Base-by-base conservation (phyloP, 2,113 vertebrate species). In the Dicerorhinus sumatrensis region DNA sequence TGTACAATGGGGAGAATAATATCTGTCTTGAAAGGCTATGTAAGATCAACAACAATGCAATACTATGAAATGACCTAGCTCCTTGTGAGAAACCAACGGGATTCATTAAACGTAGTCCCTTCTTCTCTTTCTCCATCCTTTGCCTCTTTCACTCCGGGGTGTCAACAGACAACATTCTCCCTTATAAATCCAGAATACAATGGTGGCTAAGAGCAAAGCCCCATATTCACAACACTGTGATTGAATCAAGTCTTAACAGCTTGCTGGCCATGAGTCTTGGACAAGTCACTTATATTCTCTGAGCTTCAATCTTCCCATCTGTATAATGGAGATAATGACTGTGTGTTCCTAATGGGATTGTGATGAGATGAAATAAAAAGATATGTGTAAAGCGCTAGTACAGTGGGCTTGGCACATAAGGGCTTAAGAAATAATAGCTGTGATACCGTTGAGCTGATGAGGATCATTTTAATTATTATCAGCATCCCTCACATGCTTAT, bases 281-380 rank as follows among this genome's bases (percentile, higher is more conserved):
- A 63, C 1, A 56, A 72, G 29, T 62, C 80, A 56, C n/a, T 63
- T 67, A 31, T 3, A 13, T 31, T 92, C 82, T 65, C 31, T 54
- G 92, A 60, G 31, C 58, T 92, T 77, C 83, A 18, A 9, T 92
- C 83, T 95, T 89, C 82, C 73, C 67, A 25, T 88, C 84, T 89
- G n/a, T 39, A 8, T 42, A 87, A 92, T 89, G 72, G 69, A 85
- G 11, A 73, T 21, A 58, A 29, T 48, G 17, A 58, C 13, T 62
- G 27, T 46, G 25, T 33, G 12, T 25, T 20, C 33, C 91, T 76
- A 12, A 6, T 2, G 70, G 69, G 27, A 69, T 33, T 36, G 18
- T 33, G 7, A 14, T 7, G 65, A 92, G 70, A 62, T 36, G 42
- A 70, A 91, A 82, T 69, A n/a, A 76, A 94, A 6, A 33, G 16